A percentile compares a stretch with the other conserved stretches of the same genome.
phyloP scores from a whole-genome alignment of 2,888 invertebrate genomes.

The Hirtodrosophila alboralis region DNA sequence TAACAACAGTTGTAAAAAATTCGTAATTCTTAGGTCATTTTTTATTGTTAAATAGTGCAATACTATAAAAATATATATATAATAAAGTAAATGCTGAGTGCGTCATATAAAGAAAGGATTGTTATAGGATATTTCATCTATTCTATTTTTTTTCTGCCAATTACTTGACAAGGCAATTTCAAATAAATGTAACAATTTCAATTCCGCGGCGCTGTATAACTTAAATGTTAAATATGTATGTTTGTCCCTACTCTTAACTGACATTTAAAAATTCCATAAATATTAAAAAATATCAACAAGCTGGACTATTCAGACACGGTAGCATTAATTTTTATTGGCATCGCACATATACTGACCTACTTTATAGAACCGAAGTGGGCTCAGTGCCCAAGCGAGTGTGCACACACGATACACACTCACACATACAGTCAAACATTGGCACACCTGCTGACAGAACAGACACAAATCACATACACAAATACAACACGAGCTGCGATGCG shows the following conservation, averaged over 20 bases:
- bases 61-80: no score
- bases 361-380: slow-evolving; percentile 52
- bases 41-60: no score
- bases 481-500: slow-evolving; percentile 18
- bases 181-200: slow-evolving; percentile 40
- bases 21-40: no score
- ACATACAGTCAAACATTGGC: background rate
- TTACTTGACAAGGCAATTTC: slow-evolving; percentile 21
- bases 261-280: slow-evolving; percentile 75
- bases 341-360: slow-evolving; percentile 69
- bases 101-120: no score
- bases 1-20: no score
- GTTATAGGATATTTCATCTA: background rate
- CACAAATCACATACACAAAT: slow-evolving; percentile 36
- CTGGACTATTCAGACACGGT: slow-evolving; percentile 50
- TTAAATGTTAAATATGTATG: slow-evolving; percentile 57
- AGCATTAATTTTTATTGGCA: slow-evolving; percentile 77
- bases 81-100: no score
- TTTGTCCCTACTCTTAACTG: slow-evolving; percentile 58
- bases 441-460: slow-evolving; percentile 57
- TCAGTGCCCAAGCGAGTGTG: slow-evolving; percentile 23
- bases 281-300: slow-evolving; percentile 77
- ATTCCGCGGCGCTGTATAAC: slow-evolving; percentile 22
- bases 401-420: slow-evolving; percentile 3
- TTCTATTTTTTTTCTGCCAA: no score